Conservation (phyloP, 2,888 invertebrate species). For the Candidula unifasciata region DNA sequence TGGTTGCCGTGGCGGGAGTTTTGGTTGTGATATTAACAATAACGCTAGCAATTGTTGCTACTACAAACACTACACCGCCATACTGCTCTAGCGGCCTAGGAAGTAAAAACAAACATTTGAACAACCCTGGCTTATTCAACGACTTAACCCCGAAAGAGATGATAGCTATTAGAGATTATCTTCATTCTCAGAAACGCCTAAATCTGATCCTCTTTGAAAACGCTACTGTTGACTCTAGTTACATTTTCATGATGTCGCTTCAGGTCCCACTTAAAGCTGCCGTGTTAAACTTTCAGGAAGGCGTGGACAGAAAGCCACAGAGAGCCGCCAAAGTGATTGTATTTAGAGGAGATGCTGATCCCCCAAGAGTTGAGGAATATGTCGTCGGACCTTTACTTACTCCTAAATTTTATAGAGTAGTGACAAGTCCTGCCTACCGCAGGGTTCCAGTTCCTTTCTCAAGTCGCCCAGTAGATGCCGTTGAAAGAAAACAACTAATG, state of each 20-base stretch:
- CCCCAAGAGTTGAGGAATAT: conserved; percentile 70
- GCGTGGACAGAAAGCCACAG: conserved; percentile 61
- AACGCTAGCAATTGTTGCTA: conserved; percentile 38
- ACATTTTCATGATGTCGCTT: conserved; percentile 70
- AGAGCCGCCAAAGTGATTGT: conserved; percentile 68
- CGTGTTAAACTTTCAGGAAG: conserved; percentile 62
- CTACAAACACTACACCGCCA: too few relatives aligned
- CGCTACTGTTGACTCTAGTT: conserved; percentile 64
- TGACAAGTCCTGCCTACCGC: conserved; percentile 65
- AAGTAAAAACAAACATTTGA: conserved; percentile 57
- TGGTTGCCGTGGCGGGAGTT: conserved; percentile 43
- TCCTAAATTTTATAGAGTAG: conserved; percentile 60
- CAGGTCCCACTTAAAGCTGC: conserved; percentile 63
- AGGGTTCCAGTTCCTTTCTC: conserved; percentile 64
- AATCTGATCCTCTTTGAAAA: conserved; percentile 60
- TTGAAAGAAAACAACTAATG: conserved; percentile 63
- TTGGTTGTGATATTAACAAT: conserved; percentile 48
- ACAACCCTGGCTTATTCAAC: conserved; percentile 66
- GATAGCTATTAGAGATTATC: conserved; percentile 62
- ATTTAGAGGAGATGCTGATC: conserved; percentile 66
- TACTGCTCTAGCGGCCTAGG: conserved; percentile 59
- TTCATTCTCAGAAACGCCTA: conserved; percentile 58
- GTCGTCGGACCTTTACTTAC: conserved; percentile 68
- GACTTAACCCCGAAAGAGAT: conserved; percentile 66
- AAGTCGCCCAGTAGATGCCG: conserved; percentile 63